phyloP scores from a whole-genome alignment of 2,113 vertebrate species.

The Benitochromis conjunctus region DNA sequence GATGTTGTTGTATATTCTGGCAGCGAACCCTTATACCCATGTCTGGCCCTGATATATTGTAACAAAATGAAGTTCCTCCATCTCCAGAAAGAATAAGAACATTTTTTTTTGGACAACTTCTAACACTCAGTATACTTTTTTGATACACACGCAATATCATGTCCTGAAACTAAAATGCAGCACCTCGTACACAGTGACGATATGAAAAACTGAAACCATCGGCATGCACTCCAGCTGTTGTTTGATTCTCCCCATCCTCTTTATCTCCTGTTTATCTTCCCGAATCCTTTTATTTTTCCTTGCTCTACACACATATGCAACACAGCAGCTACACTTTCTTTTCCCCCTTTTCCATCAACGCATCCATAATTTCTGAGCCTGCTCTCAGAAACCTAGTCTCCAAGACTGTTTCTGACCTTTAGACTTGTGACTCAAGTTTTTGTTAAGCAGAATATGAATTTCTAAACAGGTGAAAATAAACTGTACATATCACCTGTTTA shows the following conservation, averaged over 20 bases:
- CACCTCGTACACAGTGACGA: not conserved
- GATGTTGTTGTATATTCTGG: constrained; percentile 46
- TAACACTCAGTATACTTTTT: not conserved
- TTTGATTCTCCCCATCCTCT: constrained; percentile 1
- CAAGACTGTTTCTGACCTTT: not conserved
- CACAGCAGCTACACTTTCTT: not conserved
- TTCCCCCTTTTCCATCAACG: not conserved
- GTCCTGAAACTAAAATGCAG: not conserved
- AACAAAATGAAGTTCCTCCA: not conserved
- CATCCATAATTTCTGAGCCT: not conserved
- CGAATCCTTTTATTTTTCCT: constrained; percentile 30
- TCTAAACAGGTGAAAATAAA: not conserved
- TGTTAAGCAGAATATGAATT: not conserved
- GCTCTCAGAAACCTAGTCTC: not conserved
- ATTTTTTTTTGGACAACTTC: not conserved
- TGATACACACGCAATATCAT: not conserved
- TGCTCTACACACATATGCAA: not conserved
- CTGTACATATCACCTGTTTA: not conserved
- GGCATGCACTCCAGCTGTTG: not conserved
- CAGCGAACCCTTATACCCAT: not conserved
- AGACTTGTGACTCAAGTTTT: not conserved
- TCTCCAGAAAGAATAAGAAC: constrained; percentile 3
- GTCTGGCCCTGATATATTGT: not conserved
- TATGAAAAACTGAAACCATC: constrained; percentile 11
- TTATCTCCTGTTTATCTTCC: constrained; percentile 34